Evolutionary conservation across 1,140 invertebrate genomes (phyloP), one percentile per base, ranked within the genome.

Genomic region (Magallana ariakensis): DNA sequence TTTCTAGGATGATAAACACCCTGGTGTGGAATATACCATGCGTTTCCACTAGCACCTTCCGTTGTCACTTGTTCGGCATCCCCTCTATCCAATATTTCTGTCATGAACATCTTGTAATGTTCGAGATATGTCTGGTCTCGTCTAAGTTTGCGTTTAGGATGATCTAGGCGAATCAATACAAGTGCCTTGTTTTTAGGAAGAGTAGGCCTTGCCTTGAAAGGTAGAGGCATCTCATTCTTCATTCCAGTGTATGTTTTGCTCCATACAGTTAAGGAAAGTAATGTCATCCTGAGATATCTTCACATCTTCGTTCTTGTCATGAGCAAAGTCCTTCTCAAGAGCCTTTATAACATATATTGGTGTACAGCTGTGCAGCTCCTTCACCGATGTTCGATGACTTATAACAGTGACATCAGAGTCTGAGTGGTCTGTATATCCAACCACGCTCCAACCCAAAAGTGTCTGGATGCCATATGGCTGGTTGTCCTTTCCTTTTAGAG

Each of bases 21-120:
- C 15, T 85, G 85, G 33, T 85, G 87, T 5, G 87, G 87, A 58
- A 89, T 89, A 58, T 89, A 89, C 86, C 88, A 89, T 53, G 54
- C n/a, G 33, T 26, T 82, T 33, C 81, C 87, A 19, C 66, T 56
- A 16, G 16, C 33, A 15, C 54, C 83, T 4, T 85, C 55, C 9
- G 54, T 55, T 0, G 56, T 46, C 1, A 89, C 84, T 13, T 10
- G 22, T 66, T 89, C 89, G 13, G 85, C 85, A 83, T 87, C 62
- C 1, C 80, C 85, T 19, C 82, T 80, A 5, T 75, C 70, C 19
- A 88, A 81, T 11, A 88, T 46, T 5, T 87, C 89, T 1, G 81
- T 82, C 85, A 90, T 90, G 83, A 86, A 88, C 9, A 5, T 57
- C 10, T 33, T 66, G 55, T 88, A 88, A 22, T 75, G 57, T 3